Evolutionary conservation across 1,140 invertebrate genomes (phyloP).

Genomic region (Drosophila funebris): DNA sequence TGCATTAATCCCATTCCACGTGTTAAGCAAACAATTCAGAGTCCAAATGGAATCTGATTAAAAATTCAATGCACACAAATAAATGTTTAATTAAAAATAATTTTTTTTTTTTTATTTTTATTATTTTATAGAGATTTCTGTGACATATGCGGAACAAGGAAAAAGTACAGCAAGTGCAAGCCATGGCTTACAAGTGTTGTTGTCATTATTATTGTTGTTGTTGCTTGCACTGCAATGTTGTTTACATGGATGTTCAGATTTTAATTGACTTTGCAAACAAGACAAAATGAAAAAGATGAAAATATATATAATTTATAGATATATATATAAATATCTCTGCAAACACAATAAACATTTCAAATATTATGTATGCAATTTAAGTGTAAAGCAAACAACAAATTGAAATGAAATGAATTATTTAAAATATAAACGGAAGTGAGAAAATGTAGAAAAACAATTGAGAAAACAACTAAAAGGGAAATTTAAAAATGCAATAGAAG

Average conservation of each 20-base stretch:
- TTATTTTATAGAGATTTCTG: conserved; percentile 14
- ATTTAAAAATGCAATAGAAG: too few relatives aligned
- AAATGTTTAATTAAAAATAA: conserved; percentile 71
- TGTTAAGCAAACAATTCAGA: conserved; percentile 24
- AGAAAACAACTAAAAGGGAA: not conserved
- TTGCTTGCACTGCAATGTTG: conserved; percentile 33
- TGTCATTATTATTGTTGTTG: conserved; percentile 18
- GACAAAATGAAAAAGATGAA: conserved; percentile 13
- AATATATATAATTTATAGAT: conserved; percentile 28
- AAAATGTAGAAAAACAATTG: not conserved
- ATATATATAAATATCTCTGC: conserved; percentile 11
- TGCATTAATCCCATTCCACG: conserved; percentile 42
- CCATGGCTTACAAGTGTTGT: conserved; percentile 26
- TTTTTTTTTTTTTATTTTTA: conserved; percentile 41
- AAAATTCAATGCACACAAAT: conserved; percentile 65
- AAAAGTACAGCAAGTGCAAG: conserved; percentile 32
- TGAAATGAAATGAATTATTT: not conserved
- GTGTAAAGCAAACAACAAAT: not conserved
- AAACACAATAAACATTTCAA: conserved; percentile 16
- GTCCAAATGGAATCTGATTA: conserved; percentile 60
- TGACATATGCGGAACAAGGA: conserved; percentile 21
- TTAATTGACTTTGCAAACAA: conserved; percentile 72
- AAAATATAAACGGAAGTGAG: not conserved
- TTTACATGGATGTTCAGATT: conserved; percentile 67
- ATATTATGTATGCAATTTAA: not conserved